Conservation (phyloP, 2,797 vertebrate genomes). For the Notoglanidium macrostoma region DNA sequence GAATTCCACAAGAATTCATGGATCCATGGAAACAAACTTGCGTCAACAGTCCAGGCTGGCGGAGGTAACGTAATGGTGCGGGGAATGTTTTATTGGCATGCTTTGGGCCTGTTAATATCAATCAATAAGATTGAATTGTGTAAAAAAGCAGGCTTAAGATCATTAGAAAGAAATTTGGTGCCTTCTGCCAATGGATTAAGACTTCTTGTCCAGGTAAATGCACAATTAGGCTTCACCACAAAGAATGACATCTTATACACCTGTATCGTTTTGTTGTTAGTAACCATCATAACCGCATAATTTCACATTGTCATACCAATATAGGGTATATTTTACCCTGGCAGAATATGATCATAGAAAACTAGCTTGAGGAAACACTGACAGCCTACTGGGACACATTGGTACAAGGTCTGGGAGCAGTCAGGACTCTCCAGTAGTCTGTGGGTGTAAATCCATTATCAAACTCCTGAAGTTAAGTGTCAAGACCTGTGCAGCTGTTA, state of each 20-base stretch:
- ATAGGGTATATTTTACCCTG: background rate
- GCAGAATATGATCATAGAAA: constrained; percentile 21
- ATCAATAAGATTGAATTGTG: background rate
- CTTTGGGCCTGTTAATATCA: too few species aligned
- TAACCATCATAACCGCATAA: background rate
- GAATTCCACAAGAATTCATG: too few species aligned
- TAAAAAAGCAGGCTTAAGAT: background rate
- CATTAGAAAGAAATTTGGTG: background rate
- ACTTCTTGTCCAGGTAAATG: background rate
- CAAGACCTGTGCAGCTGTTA: constrained; percentile 16
- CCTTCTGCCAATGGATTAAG: background rate
- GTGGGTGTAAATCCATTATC: constrained; percentile 17
- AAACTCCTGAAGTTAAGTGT: constrained; percentile 10
- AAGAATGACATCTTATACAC: too few species aligned
- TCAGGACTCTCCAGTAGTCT: constrained; percentile 2
- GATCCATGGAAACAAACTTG: too few species aligned
- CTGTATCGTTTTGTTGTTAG: background rate
- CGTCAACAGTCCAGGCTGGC: too few species aligned
- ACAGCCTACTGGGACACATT: constrained; percentile 22
- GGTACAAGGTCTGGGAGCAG: constrained; percentile 2
- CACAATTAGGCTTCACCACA: background rate
- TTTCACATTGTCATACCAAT: background rate
- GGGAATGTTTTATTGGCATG: too few species aligned
- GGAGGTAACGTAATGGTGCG: too few species aligned
- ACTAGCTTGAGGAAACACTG: background rate